Conservation (phyloP, 2,888 invertebrate genomes). For the Heteromurus nitidus region DNA sequence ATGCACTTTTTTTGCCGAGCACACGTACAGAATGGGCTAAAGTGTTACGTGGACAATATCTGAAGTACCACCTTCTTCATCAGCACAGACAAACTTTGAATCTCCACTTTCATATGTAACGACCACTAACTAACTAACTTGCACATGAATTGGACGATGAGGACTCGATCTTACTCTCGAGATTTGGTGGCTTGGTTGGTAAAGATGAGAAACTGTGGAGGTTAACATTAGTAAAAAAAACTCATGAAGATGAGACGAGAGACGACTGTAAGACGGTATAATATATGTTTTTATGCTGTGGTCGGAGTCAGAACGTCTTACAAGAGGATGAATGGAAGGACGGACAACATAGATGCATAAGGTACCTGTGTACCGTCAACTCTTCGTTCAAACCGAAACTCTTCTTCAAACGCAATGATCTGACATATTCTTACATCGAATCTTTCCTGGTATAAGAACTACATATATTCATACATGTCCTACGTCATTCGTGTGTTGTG, state of each 20-base stretch:
- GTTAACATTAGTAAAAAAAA: constrained; percentile 16
- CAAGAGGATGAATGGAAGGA: neutral
- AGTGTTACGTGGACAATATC: constrained; percentile 18
- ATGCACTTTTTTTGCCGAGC: constrained; percentile 26
- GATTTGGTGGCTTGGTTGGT: too few species aligned
- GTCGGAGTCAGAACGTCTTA: too few species aligned
- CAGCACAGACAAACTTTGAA: constrained; percentile 30
- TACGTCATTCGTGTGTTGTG: neutral
- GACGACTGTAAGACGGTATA: too few species aligned
- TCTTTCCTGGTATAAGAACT: neutral
- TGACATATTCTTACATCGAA: constrained; percentile 2
- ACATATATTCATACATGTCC: neutral
- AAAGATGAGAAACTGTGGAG: constrained; percentile 21
- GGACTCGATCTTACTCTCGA: neutral
- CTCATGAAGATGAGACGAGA: constrained; percentile 4
- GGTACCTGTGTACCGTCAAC: constrained; percentile 19
- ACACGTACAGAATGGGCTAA: neutral
- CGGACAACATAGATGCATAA: constrained; percentile 2
- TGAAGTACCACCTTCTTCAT: constrained; percentile 17
- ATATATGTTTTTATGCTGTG: too few species aligned
- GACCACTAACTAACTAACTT: neutral
- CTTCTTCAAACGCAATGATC: constrained; percentile 28
- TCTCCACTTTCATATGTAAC: neutral
- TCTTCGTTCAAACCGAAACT: neutral
- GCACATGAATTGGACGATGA: neutral